A percentile compares a stretch with the other conserved stretches of the same genome.
phyloP scores from a whole-genome alignment of 2,888 invertebrate species.

The Apamea anceps region DNA sequence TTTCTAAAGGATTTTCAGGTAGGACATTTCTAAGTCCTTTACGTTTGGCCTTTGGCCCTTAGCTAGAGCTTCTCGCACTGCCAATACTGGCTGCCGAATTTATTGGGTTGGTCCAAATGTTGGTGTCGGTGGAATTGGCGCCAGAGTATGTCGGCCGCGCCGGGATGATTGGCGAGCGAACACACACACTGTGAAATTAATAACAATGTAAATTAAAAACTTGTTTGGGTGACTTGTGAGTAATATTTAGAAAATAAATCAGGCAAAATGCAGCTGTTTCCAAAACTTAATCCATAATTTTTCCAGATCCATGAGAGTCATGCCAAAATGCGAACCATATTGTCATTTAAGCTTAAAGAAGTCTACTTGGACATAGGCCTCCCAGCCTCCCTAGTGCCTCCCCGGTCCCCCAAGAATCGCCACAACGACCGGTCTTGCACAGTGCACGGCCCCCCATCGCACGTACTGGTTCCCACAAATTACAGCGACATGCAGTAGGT shows the following conservation, averaged over 20 bases:
- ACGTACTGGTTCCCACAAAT: background rate
- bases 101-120: constrained; percentile 94
- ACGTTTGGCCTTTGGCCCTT: background rate
- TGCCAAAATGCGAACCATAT: too few relatives aligned
- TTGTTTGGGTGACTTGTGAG: background rate
- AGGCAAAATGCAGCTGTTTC: background rate
- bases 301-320: background rate
- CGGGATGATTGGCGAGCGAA: constrained; percentile 95
- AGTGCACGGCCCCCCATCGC: background rate
- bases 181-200: constrained; percentile 92
- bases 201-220: background rate
- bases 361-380: background rate
- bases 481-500: background rate
- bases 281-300: background rate
- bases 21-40: background rate
- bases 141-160: constrained; percentile 93
- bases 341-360: background rate
- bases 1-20: background rate
- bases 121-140: constrained; percentile 74
- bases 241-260: background rate
- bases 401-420: background rate
- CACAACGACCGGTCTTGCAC: background rate
- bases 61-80: constrained; percentile 71
- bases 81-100: constrained; percentile 80
- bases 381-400: background rate